phyloP scores from a whole-genome alignment of 35 echinoderm and acorn worm species.

The Patiria miniata region DNA sequence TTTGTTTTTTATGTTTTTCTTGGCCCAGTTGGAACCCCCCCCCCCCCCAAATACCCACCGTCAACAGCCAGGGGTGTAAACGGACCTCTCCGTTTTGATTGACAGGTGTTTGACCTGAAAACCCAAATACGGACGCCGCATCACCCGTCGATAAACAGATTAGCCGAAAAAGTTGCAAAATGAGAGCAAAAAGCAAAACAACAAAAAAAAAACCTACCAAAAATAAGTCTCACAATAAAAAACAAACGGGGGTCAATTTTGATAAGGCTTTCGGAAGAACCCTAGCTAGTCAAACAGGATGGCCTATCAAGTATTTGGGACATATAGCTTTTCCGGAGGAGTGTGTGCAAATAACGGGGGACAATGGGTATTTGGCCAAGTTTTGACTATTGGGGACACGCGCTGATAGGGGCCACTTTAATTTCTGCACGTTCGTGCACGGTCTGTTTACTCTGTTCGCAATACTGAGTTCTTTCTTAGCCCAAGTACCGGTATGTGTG shows the following conservation, averaged over 20 bases:
- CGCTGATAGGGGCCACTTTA: background rate
- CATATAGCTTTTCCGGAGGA: background rate
- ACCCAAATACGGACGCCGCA: background rate
- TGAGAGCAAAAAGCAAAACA: background rate
- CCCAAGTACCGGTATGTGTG: no score
- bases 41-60: background rate
- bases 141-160: background rate
- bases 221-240: background rate
- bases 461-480: no score
- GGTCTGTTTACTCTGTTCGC: background rate
- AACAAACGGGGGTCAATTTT: background rate
- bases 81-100: background rate
- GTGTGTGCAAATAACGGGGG: background rate
- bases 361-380: conserved; percentile 11
- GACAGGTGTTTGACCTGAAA: conserved; percentile 2
- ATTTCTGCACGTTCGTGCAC: background rate
- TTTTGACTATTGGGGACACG: conserved; percentile 17
- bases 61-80: background rate
- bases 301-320: background rate
- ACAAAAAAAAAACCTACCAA: background rate
- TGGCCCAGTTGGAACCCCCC: background rate
- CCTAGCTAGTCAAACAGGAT: background rate
- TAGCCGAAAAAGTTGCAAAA: background rate
- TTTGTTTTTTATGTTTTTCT: background rate
- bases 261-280: background rate